A percentile compares a stretch with the other conserved stretches of the same genome.
Conservation (phyloP, 1,140 invertebrate genomes). For the Drosophila miranda region DNA sequence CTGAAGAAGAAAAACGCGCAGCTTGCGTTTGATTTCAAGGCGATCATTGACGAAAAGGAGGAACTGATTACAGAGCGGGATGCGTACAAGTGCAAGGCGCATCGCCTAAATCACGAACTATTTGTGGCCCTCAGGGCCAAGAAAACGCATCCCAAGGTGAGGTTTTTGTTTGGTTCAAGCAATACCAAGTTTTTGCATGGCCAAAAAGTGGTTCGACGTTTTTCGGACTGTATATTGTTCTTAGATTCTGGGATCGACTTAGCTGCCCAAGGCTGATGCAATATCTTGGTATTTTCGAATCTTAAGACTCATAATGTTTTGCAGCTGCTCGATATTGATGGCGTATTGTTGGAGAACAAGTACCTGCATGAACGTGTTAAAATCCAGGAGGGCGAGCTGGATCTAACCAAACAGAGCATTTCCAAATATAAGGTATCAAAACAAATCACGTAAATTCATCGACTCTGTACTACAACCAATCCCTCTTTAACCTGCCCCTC, state of each 20-base stretch:
- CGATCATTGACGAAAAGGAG: conserved; percentile 93
- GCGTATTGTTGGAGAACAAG: conserved; percentile 91
- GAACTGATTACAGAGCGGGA: conserved; percentile 91
- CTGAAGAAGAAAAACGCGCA: conserved; percentile 85
- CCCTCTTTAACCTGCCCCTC: neutral
- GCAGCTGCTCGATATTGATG: conserved; percentile 89
- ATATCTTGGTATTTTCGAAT: too few species aligned
- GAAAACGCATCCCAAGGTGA: conserved; percentile 80
- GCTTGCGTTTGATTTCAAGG: conserved; percentile 86
- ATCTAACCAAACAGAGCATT: conserved; percentile 88
- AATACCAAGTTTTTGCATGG: too few species aligned
- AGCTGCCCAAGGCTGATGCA: too few species aligned
- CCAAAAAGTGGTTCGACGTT: too few species aligned
- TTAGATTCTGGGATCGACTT: too few species aligned
- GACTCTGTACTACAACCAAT: neutral
- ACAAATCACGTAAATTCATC: neutral
- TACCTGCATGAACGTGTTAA: conserved; percentile 92
- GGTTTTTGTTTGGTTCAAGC: too few species aligned
- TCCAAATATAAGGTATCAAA: conserved; percentile 87
- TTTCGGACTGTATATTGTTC: too few species aligned
- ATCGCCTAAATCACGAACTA: conserved; percentile 91
- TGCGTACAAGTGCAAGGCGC: conserved; percentile 93
- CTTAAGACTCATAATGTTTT: too few species aligned
- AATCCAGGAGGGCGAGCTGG: conserved; percentile 91
- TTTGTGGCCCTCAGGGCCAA: conserved; percentile 87